Evolutionary conservation across 2,888 invertebrate species (phyloP), one percentile per base, ranked within the genome.

Genomic region (Parnassius mnemosyne): DNA sequence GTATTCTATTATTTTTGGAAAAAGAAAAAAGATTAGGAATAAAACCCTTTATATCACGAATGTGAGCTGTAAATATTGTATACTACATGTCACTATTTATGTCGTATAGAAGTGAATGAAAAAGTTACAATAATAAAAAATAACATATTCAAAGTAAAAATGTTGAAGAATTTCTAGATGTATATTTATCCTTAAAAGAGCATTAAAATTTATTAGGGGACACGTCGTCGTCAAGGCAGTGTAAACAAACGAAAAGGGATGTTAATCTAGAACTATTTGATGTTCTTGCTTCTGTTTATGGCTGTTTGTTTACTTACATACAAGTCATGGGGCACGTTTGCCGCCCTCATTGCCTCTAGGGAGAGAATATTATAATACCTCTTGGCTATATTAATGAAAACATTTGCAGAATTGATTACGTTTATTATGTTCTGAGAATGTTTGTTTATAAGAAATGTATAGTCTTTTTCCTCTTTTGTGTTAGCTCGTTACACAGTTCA

Each of bases 241-340:
- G 70, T 77, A 81, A 77, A 81, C 77, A 83, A 72, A 77, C 70
- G 68, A 68, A 76, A 74, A 74, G 77, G 78, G 78, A 83, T 80
- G 83, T 80, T 83, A 85, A 83, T 82, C 79, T 80, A 73, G 76
- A 79, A 83, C 81, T 87, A 86, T 88, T 87, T 87, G 87, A 87
- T 88, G 81, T 85, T 80, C 73, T 66, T 74, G 70, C 68, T 69
- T 60, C 65, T 62, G 70, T 76, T 76, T 75, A 80, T 77, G 78
- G 71, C 69, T 64, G 78, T 84, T 83, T 85, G 79, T 83, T 79
- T 81, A 34, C 34, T 20, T 20, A 20, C 20, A 20, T 20, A 79
- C 75, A 76, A 78, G 78, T 75, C 72, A 73, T 34, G 34, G 34
- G 7, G 34, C 34, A 34, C 5, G 5, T 34, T 34, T 34, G 34